Base-by-base conservation (phyloP, 2,888 invertebrate genomes). In the Carcina quercana region DNA sequence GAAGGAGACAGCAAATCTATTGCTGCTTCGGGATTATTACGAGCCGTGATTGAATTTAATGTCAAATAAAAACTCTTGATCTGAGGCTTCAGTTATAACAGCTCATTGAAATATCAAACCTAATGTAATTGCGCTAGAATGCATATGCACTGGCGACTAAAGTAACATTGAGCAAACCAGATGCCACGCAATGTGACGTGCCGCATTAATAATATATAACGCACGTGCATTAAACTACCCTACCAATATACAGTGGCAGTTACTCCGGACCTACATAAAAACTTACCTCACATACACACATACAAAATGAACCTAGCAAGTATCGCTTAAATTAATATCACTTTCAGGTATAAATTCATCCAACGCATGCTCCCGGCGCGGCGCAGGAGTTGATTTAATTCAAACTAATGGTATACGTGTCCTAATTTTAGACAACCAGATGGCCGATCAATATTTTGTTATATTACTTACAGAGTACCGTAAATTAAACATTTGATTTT, bases 311-410 rank as follows among this genome's bases (percentile, higher is more conserved):
- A 76, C 67, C 67, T 72, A 74, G 60, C 57, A 55, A 48, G 59
- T 68, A 66, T 63, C 58, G 66, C 79, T 76, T 79, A 80, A 76
- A 72, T 75, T 82, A 82, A 76, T 82, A 83, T 83, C 82, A 82
- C 82, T 78, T 80, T 72, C 68, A 65, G 57, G 66, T 73, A 72
- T 53, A 62, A 63, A 59, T 46, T 46, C 43, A 48, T 43, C 40
- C 43, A 35, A 40, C 40, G 37, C 34, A 37, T 39, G 21, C 35
- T 37, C 40, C 50, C 47, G 36, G 37, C 42, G 20, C 20, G 20
- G n/a, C n/a, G n/a, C n/a, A n/a, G n/a, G n/a, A n/a, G n/a, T n/a
- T n/a, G n/a, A n/a, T n/a, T n/a, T n/a, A n/a, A n/a, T n/a, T n/a
- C n/a, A 41, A 49, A 48, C 37, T 45, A 51, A 50, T n/a, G n/a